Evolutionary conservation across 2,888 invertebrate genomes (phyloP).

Genomic region (Dryadula phaetusa): DNA sequence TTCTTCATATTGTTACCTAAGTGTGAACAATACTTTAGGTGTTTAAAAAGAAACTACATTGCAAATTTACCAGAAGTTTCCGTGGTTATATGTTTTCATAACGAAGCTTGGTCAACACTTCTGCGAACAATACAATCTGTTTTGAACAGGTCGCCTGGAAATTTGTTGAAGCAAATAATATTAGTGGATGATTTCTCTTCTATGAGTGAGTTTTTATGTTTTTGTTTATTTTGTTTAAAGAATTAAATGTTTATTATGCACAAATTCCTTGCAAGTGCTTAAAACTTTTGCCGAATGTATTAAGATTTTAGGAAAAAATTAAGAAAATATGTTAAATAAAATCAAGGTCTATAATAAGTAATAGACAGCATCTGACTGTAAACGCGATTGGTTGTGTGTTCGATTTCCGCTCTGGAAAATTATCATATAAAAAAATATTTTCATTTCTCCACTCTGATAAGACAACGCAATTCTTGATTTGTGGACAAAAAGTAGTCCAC

Average conservation of each 20-base stretch:
- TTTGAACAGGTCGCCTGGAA: constrained; percentile 92
- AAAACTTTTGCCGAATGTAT: too few species aligned
- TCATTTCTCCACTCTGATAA: too few species aligned
- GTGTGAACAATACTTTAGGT: constrained; percentile 80
- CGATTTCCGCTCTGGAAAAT: neutral
- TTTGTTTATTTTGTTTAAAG: neutral
- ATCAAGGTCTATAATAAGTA: too few species aligned
- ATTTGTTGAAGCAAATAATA: constrained; percentile 94
- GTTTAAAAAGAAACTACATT: constrained; percentile 85
- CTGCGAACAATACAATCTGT: constrained; percentile 97
- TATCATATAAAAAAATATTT: too few species aligned
- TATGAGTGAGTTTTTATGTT: constrained; percentile 86
- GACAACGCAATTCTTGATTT: too few species aligned
- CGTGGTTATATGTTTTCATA: constrained; percentile 97
- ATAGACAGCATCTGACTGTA: too few species aligned
- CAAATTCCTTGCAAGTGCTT: too few species aligned
- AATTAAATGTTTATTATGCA: too few species aligned
- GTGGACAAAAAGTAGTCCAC: too few species aligned
- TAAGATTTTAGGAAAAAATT: too few species aligned
- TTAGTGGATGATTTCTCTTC: constrained; percentile 97
- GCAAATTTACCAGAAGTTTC: constrained; percentile 90
- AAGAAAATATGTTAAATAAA: too few species aligned
- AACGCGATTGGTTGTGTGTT: neutral
- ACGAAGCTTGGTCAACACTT: constrained; percentile 98
- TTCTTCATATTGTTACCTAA: neutral